These are phyloP conservation scores for Lutraria rhynchaena DNA, from an alignment of 1,140 invertebrate genomes.

Conservation along the genomic window DNA sequence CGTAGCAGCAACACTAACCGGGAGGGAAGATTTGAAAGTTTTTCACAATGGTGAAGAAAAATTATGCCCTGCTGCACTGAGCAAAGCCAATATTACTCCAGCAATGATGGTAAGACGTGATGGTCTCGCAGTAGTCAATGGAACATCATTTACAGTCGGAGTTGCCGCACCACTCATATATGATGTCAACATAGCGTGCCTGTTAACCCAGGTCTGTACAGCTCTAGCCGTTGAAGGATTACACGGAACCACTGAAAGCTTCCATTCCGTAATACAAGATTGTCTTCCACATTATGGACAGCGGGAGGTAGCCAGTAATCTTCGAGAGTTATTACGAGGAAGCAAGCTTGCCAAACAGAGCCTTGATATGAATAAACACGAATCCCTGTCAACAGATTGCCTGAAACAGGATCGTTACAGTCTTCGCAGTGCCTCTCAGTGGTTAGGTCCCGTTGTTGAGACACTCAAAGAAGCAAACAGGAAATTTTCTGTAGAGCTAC, in stretches of 20 bases:
- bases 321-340: not conserved
- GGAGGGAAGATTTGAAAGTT: not conserved
- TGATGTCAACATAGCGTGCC: not conserved
- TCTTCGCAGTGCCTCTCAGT: not conserved
- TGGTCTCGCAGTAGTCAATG: conserved; percentile 13
- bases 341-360: not conserved
- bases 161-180: not conserved
- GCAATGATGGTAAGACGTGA: not conserved
- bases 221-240: not conserved
- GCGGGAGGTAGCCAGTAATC: not conserved
- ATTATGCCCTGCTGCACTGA: not conserved
- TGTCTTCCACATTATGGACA: conserved; percentile 1
- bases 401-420: conserved; percentile 6
- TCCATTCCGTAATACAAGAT: conserved; percentile 1
- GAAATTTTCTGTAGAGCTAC: not conserved
- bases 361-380: not conserved
- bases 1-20: conserved; percentile 2
- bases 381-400: not conserved
- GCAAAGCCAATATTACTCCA: not conserved
- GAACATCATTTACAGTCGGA: not conserved
- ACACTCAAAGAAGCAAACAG: conserved; percentile 8
- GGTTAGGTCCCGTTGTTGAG: conserved; percentile 17
- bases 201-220: not conserved
- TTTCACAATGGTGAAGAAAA: not conserved
- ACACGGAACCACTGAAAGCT: conserved; percentile 2